Evolutionary conservation across 2,797 vertebrate genomes (phyloP).

Genomic region (Anabacerthia variegaticeps): DNA sequence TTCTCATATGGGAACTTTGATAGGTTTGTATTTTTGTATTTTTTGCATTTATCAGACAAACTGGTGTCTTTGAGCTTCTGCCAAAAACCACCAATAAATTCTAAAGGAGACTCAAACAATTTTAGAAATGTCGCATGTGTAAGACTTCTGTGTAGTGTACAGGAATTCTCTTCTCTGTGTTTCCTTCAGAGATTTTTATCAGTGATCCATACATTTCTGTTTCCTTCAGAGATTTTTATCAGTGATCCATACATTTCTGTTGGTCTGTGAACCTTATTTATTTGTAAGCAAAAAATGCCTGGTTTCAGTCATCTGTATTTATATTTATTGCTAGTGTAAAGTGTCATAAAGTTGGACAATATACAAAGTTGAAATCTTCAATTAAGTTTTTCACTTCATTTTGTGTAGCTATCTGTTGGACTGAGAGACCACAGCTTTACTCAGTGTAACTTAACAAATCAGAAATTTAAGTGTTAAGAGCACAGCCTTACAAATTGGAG

Average conservation of each 20-base stretch:
- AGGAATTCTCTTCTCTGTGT: not conserved
- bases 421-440: not conserved
- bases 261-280: not conserved
- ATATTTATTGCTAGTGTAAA: not conserved
- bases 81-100: not conserved
- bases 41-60: not conserved
- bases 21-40: not conserved
- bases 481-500: not conserved
- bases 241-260: not conserved
- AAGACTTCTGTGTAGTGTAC: not conserved
- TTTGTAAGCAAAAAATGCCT: not conserved
- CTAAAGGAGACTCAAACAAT: not conserved
- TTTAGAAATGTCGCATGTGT: not conserved
- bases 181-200: not conserved
- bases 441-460: not conserved
- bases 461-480: not conserved
- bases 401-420: not conserved
- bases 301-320: not conserved
- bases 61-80: not conserved
- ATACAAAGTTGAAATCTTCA: not conserved
- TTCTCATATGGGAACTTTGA: not conserved
- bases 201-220: not conserved
- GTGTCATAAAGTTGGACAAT: not conserved
- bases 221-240: not conserved
- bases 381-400: not conserved